Percentiles rank a stretch among this genome's conserved stretches.
These are phyloP conservation scores for Rhagophthalmus giganteus DNA, from an alignment of 2,888 invertebrate species.

Conservation along the genomic window DNA sequence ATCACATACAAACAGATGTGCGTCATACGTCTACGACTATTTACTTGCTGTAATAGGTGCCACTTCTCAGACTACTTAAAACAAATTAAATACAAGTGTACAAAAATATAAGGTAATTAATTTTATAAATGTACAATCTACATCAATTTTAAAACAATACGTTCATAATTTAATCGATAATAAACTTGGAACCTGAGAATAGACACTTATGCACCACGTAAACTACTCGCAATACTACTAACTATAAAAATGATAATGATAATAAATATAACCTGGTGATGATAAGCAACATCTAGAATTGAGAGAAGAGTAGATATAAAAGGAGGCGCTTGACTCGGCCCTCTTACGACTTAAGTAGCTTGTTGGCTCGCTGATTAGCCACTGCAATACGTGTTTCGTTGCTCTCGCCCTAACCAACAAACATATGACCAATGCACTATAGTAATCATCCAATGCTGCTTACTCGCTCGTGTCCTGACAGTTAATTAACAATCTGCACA, in stretches of 20 bases:
- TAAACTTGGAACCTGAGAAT: slow-evolving; percentile 11
- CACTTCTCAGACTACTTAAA: slow-evolving; percentile 10
- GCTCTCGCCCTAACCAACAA: slow-evolving; percentile 74
- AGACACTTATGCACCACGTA: slow-evolving; percentile 15
- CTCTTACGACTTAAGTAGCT: slow-evolving; percentile 80
- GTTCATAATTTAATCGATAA: background rate
- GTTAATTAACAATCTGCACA: slow-evolving; percentile 19
- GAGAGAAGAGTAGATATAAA: slow-evolving; percentile 51
- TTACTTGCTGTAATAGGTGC: slow-evolving; percentile 12
- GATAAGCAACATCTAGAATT: slow-evolving; percentile 51
- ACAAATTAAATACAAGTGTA: slow-evolving; percentile 1
- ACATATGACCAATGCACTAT: slow-evolving; percentile 48
- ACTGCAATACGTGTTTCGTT: slow-evolving; percentile 95
- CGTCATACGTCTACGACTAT: slow-evolving; percentile 24
- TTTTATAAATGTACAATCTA: background rate
- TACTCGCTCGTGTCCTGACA: slow-evolving; percentile 24
- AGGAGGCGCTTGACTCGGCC: slow-evolving; percentile 47
- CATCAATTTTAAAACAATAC: background rate
- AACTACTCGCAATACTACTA: slow-evolving; percentile 20
- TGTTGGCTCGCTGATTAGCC: slow-evolving; percentile 96
- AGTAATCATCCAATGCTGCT: slow-evolving; percentile 17
- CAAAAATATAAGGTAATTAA: background rate
- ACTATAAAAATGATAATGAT: slow-evolving; percentile 19
- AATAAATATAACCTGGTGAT: slow-evolving; percentile 36
- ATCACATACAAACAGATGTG: slow-evolving; percentile 18